phyloP scores from a whole-genome alignment of 2,797 vertebrate genomes.

The Nyctalus aviator region DNA sequence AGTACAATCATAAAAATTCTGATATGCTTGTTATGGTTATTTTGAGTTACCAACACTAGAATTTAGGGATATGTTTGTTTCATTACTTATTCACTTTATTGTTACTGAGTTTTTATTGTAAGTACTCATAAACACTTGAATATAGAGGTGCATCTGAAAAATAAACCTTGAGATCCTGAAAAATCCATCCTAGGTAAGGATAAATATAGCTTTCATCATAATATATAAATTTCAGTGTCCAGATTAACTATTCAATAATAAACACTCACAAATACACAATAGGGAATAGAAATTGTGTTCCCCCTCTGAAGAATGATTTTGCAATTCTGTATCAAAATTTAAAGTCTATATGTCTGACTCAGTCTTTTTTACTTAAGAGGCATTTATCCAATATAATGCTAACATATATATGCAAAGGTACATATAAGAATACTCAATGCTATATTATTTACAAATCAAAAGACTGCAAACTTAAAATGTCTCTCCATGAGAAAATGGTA shows the following conservation, averaged over 20 bases:
- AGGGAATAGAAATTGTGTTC: background rate
- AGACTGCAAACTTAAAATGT: background rate
- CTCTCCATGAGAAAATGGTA: background rate
- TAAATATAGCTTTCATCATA: background rate
- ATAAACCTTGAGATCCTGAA: background rate
- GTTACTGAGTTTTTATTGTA: background rate
- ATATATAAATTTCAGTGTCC: background rate
- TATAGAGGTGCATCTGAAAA: constrained; percentile 11
- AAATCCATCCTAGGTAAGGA: background rate
- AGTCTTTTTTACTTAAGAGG: background rate
- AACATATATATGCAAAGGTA: background rate
- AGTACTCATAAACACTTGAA: background rate
- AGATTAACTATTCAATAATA: constrained; percentile 36
- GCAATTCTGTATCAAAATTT: constrained; percentile 33
- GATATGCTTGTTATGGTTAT: background rate
- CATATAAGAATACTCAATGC: background rate
- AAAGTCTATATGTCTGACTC: background rate
- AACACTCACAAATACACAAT: background rate
- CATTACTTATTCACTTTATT: background rate
- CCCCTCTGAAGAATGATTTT: background rate
- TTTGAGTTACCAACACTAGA: background rate
- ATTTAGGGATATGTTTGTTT: constrained; percentile 25
- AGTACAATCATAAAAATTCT: background rate
- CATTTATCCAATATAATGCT: background rate
- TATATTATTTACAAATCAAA: constrained; percentile 41